Evolutionary conservation across 1,140 invertebrate species (phyloP), one percentile per base, ranked within the genome.

Genomic region (Tetragnatha versicolor): DNA sequence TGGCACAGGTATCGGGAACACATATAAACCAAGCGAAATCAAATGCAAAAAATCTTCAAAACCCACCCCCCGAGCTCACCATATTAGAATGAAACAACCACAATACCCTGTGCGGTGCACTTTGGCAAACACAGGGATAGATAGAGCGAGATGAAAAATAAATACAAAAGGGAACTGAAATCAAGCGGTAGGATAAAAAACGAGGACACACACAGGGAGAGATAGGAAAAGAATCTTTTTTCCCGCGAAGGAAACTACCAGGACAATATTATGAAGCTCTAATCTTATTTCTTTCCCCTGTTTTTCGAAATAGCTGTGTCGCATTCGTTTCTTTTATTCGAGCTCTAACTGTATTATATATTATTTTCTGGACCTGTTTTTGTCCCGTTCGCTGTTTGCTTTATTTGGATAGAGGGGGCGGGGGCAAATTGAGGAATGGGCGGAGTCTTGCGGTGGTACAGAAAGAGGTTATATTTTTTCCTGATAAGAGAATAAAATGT

Each of bases 271-370:
- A 75, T 49, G 31, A 75, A 75, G 55, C 58, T 49, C 55, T 75
- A 75, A 75, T 75, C 70, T 63, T 63, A 33, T 75, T 75, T 75
- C 58, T 51, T 63, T 63, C 12, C 31, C 12, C 58, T 63, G 22
- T n/a, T 61, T 35, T 75, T 75, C 58, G 39, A 75, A 75, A 75
- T 75, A 75, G 70, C 58, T 35, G 2, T 60, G 37, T 60, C 53
- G 53, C 10, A n/a, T 63, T 27, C 58, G n/a, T 63, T 63, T 51
- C 49, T 63, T 27, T 31, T 29, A 31, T 61, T 33, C 17, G 27
- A n/a, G n/a, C 70, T 75, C 70, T 75, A 75, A 75, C 70, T 63
- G 58, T 27, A 75, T 75, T 75, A 75, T 37, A n/a, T 47, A 49
- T 25, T 2, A 61, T 31, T 31, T 33, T 61, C 55, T 61, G 17